These are phyloP conservation scores for Cydia splendana DNA, from an alignment of 1,140 invertebrate species.

Conservation along the genomic window DNA sequence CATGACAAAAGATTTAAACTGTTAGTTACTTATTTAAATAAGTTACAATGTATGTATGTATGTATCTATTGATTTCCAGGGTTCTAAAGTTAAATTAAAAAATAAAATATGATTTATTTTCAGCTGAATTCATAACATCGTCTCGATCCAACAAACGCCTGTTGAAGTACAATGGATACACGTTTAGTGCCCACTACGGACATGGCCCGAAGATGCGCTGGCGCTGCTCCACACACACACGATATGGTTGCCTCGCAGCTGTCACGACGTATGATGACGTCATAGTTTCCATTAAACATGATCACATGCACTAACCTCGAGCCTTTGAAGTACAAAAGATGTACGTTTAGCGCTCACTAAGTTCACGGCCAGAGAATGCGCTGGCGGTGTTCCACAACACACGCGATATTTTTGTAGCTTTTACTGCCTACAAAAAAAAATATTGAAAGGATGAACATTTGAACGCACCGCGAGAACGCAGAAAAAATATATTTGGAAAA, in stretches of 20 bases:
- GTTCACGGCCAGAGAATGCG: conserved; percentile 23
- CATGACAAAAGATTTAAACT: too few relatives aligned
- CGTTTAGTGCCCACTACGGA: neutral
- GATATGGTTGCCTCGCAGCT: neutral
- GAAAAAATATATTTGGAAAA: too few relatives aligned
- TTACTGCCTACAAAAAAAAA: conserved; percentile 8
- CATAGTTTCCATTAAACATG: conserved; percentile 9
- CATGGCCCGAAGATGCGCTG: neutral
- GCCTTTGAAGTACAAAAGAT: conserved; percentile 40
- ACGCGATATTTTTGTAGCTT: neutral
- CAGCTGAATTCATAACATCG: neutral
- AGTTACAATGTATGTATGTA: too few relatives aligned
- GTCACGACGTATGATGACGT: neutral
- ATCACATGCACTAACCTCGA: conserved; percentile 17
- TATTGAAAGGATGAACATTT: too few relatives aligned
- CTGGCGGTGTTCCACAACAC: conserved; percentile 47
- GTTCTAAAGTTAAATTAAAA: too few relatives aligned
- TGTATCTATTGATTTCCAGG: too few relatives aligned
- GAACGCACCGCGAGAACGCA: too few relatives aligned
- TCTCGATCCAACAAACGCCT: neutral
- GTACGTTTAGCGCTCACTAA: conserved; percentile 38
- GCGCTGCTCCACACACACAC: neutral
- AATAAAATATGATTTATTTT: neutral
- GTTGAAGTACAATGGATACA: neutral
- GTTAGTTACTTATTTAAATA: too few relatives aligned